Percentiles rank a stretch among this genome's conserved stretches.
These are phyloP conservation scores for Noctilio leporinus DNA, from an alignment of 2,113 vertebrate genomes.

Conservation along the genomic window DNA sequence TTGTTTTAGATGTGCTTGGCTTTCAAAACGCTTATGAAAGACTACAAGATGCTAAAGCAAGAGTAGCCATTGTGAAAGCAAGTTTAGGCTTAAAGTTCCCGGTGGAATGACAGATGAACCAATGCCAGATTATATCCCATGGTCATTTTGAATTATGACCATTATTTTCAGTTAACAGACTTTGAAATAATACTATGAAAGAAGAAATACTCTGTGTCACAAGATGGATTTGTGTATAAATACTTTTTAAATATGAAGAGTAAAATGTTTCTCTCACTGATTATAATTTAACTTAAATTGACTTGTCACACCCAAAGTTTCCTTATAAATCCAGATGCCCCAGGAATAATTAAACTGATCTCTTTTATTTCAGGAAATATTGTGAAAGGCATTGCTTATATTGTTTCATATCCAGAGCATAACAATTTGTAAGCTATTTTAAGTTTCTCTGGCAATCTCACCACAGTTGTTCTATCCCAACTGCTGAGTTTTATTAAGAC, in stretches of 20 bases:
- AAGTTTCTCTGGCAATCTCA: neutral
- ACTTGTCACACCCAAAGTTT: neutral
- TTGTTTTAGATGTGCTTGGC: constrained; percentile 52
- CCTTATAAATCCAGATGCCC: neutral
- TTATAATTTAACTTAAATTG: constrained; percentile 17
- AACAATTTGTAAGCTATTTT: neutral
- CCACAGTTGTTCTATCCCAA: neutral
- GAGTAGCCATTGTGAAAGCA: constrained; percentile 48
- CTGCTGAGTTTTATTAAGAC: constrained; percentile 34
- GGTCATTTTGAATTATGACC: neutral
- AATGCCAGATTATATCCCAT: neutral
- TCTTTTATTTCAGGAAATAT: neutral
- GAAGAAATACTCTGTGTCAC: neutral
- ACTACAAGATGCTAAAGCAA: constrained; percentile 60
- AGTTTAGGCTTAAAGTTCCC: neutral
- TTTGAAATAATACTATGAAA: neutral
- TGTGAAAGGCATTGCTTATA: neutral
- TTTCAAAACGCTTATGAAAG: constrained; percentile 48
- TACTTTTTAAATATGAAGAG: neutral
- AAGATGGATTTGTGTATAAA: neutral
- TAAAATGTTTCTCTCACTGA: neutral
- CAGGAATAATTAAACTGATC: neutral
- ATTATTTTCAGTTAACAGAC: neutral
- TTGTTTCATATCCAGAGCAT: neutral
- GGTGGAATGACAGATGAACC: neutral